These are phyloP conservation scores for Drosophila stalkeri DNA, from an alignment of 2,888 invertebrate genomes.

Conservation along the genomic window DNA sequence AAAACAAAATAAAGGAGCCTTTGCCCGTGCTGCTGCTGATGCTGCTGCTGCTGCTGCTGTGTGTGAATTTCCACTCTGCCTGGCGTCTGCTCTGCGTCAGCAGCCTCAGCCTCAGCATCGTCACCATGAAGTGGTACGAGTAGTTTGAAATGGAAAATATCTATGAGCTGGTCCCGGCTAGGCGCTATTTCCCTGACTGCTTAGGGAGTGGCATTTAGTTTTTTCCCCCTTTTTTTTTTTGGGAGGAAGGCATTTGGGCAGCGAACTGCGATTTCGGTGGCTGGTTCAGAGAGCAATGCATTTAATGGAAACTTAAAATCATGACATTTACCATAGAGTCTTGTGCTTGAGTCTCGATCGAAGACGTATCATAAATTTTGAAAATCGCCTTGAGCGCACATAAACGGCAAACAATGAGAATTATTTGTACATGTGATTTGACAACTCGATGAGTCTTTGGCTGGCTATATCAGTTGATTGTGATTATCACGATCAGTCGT, in stretches of 20 bases:
- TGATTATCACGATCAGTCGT: slow-evolving; percentile 54
- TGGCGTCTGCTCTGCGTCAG: slow-evolving; percentile 77
- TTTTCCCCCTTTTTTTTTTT: slow-evolving; percentile 4
- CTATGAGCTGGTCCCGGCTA: slow-evolving; percentile 61
- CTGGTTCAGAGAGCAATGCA: slow-evolving; percentile 75
- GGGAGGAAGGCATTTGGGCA: slow-evolving; percentile 66
- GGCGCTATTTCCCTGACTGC: slow-evolving; percentile 41
- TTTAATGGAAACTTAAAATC: slow-evolving; percentile 73
- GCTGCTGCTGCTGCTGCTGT: slow-evolving; percentile 40
- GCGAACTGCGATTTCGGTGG: slow-evolving; percentile 52
- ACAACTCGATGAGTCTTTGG: slow-evolving; percentile 31
- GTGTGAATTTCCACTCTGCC: slow-evolving; percentile 75
- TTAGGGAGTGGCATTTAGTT: slow-evolving; percentile 45
- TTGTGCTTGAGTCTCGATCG: slow-evolving; percentile 22
- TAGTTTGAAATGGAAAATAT: slow-evolving; percentile 66
- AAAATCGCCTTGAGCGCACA: slow-evolving; percentile 52
- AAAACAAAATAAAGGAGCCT: slow-evolving; percentile 48
- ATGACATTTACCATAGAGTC: slow-evolving; percentile 70
- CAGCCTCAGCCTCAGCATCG: slow-evolving; percentile 51
- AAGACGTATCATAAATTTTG: slow-evolving; percentile 53
- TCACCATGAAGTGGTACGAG: slow-evolving; percentile 73
- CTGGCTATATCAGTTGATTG: slow-evolving; percentile 37
- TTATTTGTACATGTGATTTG: slow-evolving; percentile 44
- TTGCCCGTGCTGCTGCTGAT: slow-evolving; percentile 21
- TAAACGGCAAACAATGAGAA: slow-evolving; percentile 54